Evolutionary conservation across 1,140 invertebrate genomes (phyloP), one percentile per base, ranked within the genome.

Genomic region (Halotydeus destructor): DNA sequence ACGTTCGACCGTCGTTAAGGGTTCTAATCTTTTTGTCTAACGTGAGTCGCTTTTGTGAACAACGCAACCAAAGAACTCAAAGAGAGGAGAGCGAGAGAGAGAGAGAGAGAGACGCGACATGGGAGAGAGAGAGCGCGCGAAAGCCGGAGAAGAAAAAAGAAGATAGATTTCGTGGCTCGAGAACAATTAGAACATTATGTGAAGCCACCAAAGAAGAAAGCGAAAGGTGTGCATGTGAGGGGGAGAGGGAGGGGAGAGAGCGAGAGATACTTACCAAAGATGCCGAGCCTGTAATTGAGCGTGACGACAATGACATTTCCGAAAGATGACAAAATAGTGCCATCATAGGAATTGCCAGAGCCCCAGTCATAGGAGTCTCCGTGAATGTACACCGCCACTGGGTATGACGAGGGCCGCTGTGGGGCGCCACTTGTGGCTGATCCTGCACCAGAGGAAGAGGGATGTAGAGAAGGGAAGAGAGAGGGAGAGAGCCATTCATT

Each of bases 251-350:
- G 12, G 12, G 6, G 6, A n/a, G n/a, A n/a, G n/a, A n/a, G n/a
- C n/a, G n/a, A n/a, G n/a, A n/a, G n/a, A n/a, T n/a, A 48, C 66
- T 69, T 65, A 93, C 86, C 86, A 48, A 94, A 62, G 49, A 88
- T 75, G 8, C 85, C 86, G 1, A 96, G 66, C 22, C 89, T 68
- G 57, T 79, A 96, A 61, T 96, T 96, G 23, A 96, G 60, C 12
- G 80, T 91, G 27, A 94, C 76, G 22, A 96, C 82, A 54, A 94
- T 76, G 22, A 93, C 72, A 52, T 83, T 74, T 26, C 83, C 82
- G 52, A 82, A 88, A 34, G 78, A 76, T 33, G 84, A 72, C 38
- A 93, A 57, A 11, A 89, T 72, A 31, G 74, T 76, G 2, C 84
- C 85, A 56, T 93, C 84, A 54, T 85, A 88, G 0, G 80, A 72